Base-by-base conservation (phyloP, 2,797 vertebrate genomes). In the Orientallactaga sibirica region DNA sequence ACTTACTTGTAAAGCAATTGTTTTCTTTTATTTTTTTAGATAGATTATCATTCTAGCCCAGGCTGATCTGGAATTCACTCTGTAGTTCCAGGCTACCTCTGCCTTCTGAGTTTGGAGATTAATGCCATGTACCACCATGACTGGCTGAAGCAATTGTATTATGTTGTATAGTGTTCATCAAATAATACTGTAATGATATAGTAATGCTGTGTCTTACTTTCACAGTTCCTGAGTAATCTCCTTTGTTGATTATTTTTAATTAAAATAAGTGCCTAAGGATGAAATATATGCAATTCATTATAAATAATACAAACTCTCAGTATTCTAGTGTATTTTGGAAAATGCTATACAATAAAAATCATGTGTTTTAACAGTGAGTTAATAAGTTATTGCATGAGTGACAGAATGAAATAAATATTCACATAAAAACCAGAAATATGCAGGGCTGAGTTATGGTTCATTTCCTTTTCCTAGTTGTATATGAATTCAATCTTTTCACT, bases 231-330 rank as follows among this genome's bases (percentile, higher is more conserved):
- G 88, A 93, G 87, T 43, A 94, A 48, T 8, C n/a, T 95, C 86
- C 76, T 90, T 95, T 94, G 94, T 92, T 62, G 27, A 10, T 79
- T 87, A 62, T 71, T 67, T 70, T 64, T 19, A 93, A 67, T 80
- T 19, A 91, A 73, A 77, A 95, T 33, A 91, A 7, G 29, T 68
- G 52, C 68, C 95, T 84, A 33, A 55, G 27, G 5, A 37, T 61
- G 80, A 67, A 86, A 90, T 84, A 96, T 96, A 94, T 79, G 81
- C 92, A 96, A 94, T 88, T 55, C 75, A 94, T 83, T 73, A 14
- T 48, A 92, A 95, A 83, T 88, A 92, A 82, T 86, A 94, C 20
- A 71, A 73, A 93, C 58, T 64, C 82, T 95, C 41, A 75, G n/a
- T 77, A 52, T 77, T 95, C 7, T 15, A 88, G n/a, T 15, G n/a